phyloP scores from a whole-genome alignment of 2,888 invertebrate genomes.

The Byasa hedistus region DNA sequence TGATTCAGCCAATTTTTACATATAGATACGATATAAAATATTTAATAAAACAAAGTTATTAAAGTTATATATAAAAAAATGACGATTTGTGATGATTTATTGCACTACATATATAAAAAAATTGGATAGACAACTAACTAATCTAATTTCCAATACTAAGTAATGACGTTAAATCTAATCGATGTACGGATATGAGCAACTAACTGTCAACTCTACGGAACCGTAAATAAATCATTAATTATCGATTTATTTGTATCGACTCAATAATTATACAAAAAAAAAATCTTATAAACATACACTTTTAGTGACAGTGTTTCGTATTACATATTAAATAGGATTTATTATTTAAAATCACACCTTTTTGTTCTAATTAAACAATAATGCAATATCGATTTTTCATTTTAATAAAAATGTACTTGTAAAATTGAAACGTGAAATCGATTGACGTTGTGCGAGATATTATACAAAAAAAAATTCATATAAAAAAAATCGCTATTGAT shows the following conservation, averaged over 20 bases:
- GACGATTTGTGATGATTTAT: constrained; percentile 24
- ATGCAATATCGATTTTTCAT: not conserved
- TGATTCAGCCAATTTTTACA: not conserved
- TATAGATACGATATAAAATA: constrained; percentile 15
- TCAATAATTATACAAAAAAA: constrained; percentile 16
- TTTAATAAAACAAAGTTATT: constrained; percentile 12
- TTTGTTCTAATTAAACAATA: constrained; percentile 10
- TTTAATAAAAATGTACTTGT: constrained; percentile 17
- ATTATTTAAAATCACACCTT: constrained; percentile 15
- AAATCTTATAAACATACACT: constrained; percentile 24
- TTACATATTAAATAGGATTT: constrained; percentile 21
- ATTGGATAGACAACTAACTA: constrained; percentile 21
- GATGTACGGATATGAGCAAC: constrained; percentile 71
- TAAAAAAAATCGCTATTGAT: constrained; percentile 4
- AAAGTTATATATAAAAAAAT: constrained; percentile 1
- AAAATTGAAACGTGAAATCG: constrained; percentile 1
- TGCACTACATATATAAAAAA: constrained; percentile 26
- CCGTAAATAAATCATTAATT: constrained; percentile 29
- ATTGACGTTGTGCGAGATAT: constrained; percentile 20
- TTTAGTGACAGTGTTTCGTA: constrained; percentile 22
- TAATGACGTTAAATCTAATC: constrained; percentile 49
- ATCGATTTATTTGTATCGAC: constrained; percentile 7
- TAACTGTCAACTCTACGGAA: constrained; percentile 35
- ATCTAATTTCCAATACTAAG: constrained; percentile 35
- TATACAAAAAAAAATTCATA: not conserved